Evolutionary conservation across 2,113 vertebrate species (phyloP), one percentile per base, ranked within the genome.

Genomic region (Oxyruncus cristatus): DNA sequence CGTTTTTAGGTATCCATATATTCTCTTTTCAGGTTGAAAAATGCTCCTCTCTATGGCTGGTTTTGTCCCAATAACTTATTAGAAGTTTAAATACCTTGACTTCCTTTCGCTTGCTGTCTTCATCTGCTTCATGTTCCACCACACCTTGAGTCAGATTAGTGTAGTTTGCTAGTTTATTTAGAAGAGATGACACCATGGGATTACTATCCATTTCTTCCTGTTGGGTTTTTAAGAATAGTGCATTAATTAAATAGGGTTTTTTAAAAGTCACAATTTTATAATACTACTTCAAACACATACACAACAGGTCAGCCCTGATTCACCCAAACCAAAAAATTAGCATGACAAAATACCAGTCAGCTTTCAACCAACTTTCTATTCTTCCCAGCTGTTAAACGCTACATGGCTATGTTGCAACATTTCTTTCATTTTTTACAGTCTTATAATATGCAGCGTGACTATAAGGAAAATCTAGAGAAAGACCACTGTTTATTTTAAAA

Each of bases 171-270:
- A 99, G 97, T 95, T 99, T 99, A 93, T 99, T 99, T 95, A 99
- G 99, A 86, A 99, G 98, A 1, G 99, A 99, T 15, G 99, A 99
- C 94, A 99, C 99, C 99, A 99, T 99, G 90, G 99, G 99, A 93
- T 99, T 99, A 95, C 99, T 99, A 97, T 99, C 99, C 99, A 99
- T 99, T 95, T 99, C 99, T 89, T 99, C 99, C 99, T 99, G 97
- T 96, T 95, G 68, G 27, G 23, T 24, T 90, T 92, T 88, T 46
- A 92, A 78, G 46, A 89, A 75, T 15, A 92, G 3, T 62, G 32
- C 23, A 67, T 81, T 76, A 44, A 89, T 67, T 84, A 74, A 66
- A 37, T 4, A 52, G 5, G 1, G 5, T 32, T 37, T 66, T 41
- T 73, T 27, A 4, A 10, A 24, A 66, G 23, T 62, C 14, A 55